Evolutionary conservation across 2,797 vertebrate genomes (phyloP).

Genomic region (Chaunax sp.): DNA sequence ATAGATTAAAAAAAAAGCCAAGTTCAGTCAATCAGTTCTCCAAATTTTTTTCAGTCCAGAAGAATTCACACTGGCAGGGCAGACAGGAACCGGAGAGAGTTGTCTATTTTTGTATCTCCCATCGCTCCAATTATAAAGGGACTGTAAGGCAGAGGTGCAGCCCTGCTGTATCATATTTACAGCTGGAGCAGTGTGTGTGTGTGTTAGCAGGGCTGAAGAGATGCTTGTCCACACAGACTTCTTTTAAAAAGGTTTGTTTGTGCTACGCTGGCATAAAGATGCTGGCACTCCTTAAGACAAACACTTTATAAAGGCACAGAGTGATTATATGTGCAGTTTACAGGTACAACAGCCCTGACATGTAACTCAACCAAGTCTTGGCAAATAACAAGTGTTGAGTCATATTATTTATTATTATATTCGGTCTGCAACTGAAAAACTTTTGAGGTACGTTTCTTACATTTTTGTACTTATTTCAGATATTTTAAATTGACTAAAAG

Average conservation of each 20-base stretch:
- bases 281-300: background rate
- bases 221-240: constrained; percentile 16
- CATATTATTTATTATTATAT: too few species aligned
- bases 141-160: constrained; percentile 47
- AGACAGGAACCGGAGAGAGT: constrained; percentile 13
- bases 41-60: constrained; percentile 7
- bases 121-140: constrained; percentile 53
- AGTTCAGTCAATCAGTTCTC: too few species aligned
- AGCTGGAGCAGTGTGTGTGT: constrained; percentile 25
- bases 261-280: constrained; percentile 2
- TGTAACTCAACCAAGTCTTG: background rate
- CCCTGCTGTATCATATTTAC: constrained; percentile 15
- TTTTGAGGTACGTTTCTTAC: too few species aligned
- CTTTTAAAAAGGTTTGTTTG: background rate
- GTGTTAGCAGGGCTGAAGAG: constrained; percentile 19
- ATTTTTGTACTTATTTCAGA: too few species aligned
- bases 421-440: too few species aligned
- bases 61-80: background rate
- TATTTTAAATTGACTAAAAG: too few species aligned
- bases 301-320: background rate
- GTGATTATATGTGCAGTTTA: background rate
- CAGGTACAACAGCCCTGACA: background rate
- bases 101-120: constrained; percentile 39
- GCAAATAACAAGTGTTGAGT: background rate
- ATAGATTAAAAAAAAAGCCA: too few species aligned